Conservation (phyloP, 2,888 invertebrate species). For the Ypsolopha scabrella region DNA sequence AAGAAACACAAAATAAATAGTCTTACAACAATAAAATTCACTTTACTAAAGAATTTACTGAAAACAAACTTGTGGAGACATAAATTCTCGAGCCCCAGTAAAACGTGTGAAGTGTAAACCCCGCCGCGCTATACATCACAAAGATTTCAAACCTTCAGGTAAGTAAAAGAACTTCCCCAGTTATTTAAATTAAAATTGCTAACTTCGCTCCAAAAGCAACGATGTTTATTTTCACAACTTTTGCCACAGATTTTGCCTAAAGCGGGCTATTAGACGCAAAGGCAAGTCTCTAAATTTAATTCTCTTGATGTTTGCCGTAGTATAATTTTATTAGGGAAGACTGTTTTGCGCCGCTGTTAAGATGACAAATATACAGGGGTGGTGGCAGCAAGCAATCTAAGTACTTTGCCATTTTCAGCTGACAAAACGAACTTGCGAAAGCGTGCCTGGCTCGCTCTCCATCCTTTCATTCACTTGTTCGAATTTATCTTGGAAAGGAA, state of each 20-base stretch:
- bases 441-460: no score
- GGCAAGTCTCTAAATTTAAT: conserved; percentile 27
- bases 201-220: conserved; percentile 12
- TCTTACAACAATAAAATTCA: not conserved
- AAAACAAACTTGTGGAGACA: not conserved
- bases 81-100: conserved; percentile 1
- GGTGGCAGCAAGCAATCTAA: conserved; percentile 7
- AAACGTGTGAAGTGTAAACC: conserved; percentile 5
- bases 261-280: conserved; percentile 17
- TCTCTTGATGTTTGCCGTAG: conserved; percentile 22
- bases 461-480: no score
- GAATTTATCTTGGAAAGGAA: no score
- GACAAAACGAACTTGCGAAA: no score
- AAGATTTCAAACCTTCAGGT: conserved; percentile 7
- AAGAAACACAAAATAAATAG: not conserved
- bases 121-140: conserved; percentile 5
- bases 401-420: no score
- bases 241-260: conserved; percentile 8
- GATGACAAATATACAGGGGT: conserved; percentile 28
- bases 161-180: conserved; percentile 4
- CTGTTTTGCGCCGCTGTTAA: conserved; percentile 28
- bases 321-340: conserved; percentile 31
- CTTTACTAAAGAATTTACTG: not conserved
- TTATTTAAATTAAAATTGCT: conserved; percentile 23
- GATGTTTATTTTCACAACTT: conserved; percentile 18